Evolutionary conservation across 2,797 vertebrate genomes (phyloP).

Genomic region (Huso huso): DNA sequence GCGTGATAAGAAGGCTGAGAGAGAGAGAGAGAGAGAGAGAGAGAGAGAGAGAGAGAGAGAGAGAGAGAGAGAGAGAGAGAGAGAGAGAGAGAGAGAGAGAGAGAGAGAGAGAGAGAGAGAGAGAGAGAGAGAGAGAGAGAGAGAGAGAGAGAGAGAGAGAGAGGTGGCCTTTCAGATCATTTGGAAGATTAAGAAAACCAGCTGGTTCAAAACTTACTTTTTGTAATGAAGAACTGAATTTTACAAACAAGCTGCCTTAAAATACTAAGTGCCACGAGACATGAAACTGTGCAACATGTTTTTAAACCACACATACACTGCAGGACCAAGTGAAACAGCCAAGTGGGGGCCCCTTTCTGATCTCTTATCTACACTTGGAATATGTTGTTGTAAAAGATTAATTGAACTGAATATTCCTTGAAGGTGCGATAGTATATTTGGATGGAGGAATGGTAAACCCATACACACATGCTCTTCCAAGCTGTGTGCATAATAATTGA

Average conservation of each 20-base stretch:
- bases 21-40: not conserved
- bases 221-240: slow-evolving; percentile 48
- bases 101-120: not conserved
- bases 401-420: not conserved
- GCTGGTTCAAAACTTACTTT: slow-evolving; percentile 20
- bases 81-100: not conserved
- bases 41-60: slow-evolving; percentile 3
- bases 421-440: not conserved
- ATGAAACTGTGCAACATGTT: slow-evolving; percentile 23
- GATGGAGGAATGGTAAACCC: not conserved
- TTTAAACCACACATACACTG: slow-evolving; percentile 13
- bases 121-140: not conserved
- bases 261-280: slow-evolving; percentile 24
- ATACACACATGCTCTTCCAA: not conserved
- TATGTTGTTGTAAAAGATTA: not conserved
- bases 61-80: not conserved
- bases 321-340: not conserved
- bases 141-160: not conserved
- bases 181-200: slow-evolving; percentile 9
- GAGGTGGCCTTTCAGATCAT: slow-evolving; percentile 8
- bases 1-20: slow-evolving; percentile 54
- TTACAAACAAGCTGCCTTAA: slow-evolving; percentile 33
- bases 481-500: not conserved
- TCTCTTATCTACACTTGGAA: slow-evolving; percentile 2
- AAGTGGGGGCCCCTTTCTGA: not conserved